Evolutionary conservation across 2,888 invertebrate genomes (phyloP).

Genomic region (Neria commutata): DNA sequence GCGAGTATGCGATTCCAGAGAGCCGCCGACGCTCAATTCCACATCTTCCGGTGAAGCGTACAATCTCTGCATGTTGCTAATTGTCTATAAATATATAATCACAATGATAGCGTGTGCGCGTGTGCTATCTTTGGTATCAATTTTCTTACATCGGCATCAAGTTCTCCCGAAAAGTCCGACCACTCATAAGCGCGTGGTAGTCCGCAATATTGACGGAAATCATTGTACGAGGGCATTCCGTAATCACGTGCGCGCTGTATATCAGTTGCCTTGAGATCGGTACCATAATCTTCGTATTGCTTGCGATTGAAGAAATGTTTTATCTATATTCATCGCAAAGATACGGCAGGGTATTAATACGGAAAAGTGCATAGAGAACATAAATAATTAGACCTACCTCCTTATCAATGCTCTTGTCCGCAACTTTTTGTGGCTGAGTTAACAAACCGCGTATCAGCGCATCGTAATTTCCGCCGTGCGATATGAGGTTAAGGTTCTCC

Average conservation of each 20-base stretch:
- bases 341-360: background rate
- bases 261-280: constrained; percentile 50
- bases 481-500: constrained; percentile 46
- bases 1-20: constrained; percentile 68
- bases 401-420: constrained; percentile 74
- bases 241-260: constrained; percentile 53
- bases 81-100: constrained; percentile 63
- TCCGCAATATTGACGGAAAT: constrained; percentile 47
- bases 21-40: constrained; percentile 73
- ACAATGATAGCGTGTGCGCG: background rate
- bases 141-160: constrained; percentile 66
- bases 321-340: constrained; percentile 28
- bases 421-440: constrained; percentile 73
- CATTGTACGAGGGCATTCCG: constrained; percentile 48
- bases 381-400: constrained; percentile 66
- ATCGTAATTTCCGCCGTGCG: constrained; percentile 66
- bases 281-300: constrained; percentile 66
- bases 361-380: background rate
- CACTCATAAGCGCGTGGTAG: constrained; percentile 45
- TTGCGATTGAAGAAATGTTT: constrained; percentile 52
- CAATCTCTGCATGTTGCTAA: constrained; percentile 64
- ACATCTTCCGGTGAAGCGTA: constrained; percentile 73
- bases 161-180: constrained; percentile 65
- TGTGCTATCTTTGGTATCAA: background rate
- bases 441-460: constrained; percentile 74